Conservation (phyloP, 2,888 invertebrate genomes). For the Camptogramma bilineatum region DNA sequence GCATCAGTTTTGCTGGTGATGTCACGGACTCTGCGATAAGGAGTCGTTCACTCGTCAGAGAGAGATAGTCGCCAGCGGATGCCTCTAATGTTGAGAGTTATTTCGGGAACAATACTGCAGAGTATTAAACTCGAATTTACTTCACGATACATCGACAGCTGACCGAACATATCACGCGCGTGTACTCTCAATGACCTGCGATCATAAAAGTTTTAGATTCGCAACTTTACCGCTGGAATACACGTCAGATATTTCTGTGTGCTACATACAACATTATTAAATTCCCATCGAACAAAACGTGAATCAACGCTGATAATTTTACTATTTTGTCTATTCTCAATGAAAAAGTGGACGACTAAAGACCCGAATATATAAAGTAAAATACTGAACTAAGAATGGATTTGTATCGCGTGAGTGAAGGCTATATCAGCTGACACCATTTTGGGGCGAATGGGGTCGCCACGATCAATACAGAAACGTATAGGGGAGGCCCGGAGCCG, state of each 20-base stretch:
- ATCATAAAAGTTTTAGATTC: conserved; percentile 10
- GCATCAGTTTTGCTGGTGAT: conserved; percentile 64
- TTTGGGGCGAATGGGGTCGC: conserved; percentile 10
- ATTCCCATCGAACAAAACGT: neutral
- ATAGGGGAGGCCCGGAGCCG: conserved; percentile 4
- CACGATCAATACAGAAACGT: conserved; percentile 26
- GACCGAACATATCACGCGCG: conserved; percentile 43
- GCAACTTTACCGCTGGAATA: conserved; percentile 10
- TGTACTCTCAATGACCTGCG: conserved; percentile 14
- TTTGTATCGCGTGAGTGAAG: neutral
- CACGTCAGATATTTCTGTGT: conserved; percentile 5
- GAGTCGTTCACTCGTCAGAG: conserved; percentile 75
- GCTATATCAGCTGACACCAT: conserved; percentile 19
- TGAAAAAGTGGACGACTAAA: neutral
- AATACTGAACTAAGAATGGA: neutral
- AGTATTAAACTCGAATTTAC: conserved; percentile 60
- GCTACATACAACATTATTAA: neutral
- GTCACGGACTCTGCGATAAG: conserved; percentile 73
- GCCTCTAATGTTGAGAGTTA: conserved; percentile 55
- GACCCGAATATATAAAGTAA: too few species aligned
- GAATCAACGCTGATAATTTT: neutral
- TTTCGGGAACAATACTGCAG: conserved; percentile 71
- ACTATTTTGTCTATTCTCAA: neutral
- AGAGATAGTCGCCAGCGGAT: conserved; percentile 55
- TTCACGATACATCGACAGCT: conserved; percentile 58